phyloP scores from a whole-genome alignment of 2,888 invertebrate genomes.

The Hedychridium roseum region DNA sequence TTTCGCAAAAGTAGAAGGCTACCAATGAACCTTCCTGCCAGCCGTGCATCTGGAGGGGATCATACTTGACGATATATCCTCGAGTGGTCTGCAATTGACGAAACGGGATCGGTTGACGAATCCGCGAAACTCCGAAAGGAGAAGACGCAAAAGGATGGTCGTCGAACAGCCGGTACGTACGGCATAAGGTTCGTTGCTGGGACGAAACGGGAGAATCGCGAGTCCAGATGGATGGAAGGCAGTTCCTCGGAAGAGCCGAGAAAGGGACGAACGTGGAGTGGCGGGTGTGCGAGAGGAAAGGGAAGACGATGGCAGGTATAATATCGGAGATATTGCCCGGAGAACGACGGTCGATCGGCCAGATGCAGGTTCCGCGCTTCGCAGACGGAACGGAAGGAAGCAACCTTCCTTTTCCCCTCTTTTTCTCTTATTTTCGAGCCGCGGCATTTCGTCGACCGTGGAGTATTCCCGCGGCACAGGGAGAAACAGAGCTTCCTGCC shows the following conservation, averaged over 20 bases:
- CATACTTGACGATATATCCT: too few relatives aligned
- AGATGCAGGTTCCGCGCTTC: conserved; percentile 39
- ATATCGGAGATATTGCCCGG: conserved; percentile 16
- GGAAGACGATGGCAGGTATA: background rate
- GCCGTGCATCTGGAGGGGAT: too few relatives aligned
- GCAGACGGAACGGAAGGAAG: conserved; percentile 45
- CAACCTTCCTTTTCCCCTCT: too few relatives aligned
- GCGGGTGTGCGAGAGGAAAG: background rate
- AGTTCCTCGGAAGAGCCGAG: background rate
- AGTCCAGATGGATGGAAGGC: too few relatives aligned
- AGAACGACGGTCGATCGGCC: conserved; percentile 32
- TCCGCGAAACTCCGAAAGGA: background rate
- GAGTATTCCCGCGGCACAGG: conserved; percentile 8
- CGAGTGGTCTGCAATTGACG: too few relatives aligned
- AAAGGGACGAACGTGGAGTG: background rate
- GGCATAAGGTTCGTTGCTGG: too few relatives aligned
- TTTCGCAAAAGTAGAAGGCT: too few relatives aligned
- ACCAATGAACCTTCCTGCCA: too few relatives aligned
- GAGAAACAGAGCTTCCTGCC: conserved; percentile 31
- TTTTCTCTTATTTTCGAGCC: conserved; percentile 41
- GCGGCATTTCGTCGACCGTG: conserved; percentile 22
- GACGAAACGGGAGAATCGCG: too few relatives aligned
- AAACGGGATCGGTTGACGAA: too few relatives aligned
- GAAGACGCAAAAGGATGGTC: background rate
- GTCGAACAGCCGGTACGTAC: conserved; percentile 1